These are phyloP conservation scores for Gymnopithys bicolor DNA, from an alignment of 2,797 vertebrate species.

Conservation along the genomic window DNA sequence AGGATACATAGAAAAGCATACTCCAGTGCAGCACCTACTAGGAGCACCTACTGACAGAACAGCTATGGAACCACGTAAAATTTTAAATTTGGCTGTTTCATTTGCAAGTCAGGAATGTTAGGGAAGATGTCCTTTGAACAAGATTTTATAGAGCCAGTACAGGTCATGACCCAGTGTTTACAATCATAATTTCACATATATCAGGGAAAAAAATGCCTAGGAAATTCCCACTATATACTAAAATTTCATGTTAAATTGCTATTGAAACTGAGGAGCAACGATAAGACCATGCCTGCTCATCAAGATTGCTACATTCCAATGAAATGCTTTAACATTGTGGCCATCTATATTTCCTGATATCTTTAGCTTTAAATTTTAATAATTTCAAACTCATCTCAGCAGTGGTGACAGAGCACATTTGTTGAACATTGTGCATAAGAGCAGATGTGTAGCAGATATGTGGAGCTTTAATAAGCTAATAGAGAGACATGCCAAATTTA, in stretches of 20 bases:
- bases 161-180: background rate
- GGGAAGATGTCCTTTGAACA: background rate
- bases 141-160: background rate
- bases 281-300: background rate
- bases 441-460: background rate
- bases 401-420: background rate
- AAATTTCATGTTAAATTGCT: background rate
- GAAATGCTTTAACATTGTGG: background rate
- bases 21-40: background rate
- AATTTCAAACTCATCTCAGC: background rate
- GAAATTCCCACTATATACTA: background rate
- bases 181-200: background rate
- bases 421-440: background rate
- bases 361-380: background rate
- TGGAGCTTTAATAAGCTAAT: background rate
- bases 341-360: background rate
- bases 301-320: background rate
- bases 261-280: background rate
- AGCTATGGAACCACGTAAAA: background rate
- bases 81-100: background rate
- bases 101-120: background rate
- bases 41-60: background rate
- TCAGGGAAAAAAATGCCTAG: background rate
- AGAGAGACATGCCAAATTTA: background rate
- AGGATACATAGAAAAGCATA: background rate